Base-by-base conservation (phyloP, 1,140 invertebrate genomes). In the silkworm (Bombyx mori) region DNA sequence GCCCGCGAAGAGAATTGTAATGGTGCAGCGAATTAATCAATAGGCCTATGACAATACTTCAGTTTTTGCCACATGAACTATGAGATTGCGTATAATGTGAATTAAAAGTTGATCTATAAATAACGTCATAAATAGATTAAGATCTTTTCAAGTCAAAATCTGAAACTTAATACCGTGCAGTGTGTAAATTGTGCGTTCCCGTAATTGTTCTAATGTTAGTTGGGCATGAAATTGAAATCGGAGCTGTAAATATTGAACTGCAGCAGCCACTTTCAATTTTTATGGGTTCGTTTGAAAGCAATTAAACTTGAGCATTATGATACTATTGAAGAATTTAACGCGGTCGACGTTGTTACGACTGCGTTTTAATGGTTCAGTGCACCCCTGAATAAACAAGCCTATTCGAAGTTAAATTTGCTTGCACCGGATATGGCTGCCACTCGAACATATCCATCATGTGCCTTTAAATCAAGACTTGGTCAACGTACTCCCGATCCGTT, bases 321-420 rank as follows among this genome's bases (percentile, higher is more conserved):
- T 82, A 75, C 81, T 77, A 84, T 84, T 80, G 75, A 75, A 82
- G 76, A 82, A 82, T 83, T 81, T 82, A 81, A 86, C 80, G 78
- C 75, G 77, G 75, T 80, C 79, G 73, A 74, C 62, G 75, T 74
- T 70, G 76, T 82, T 77, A 56, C 58, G 61, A 69, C 68, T 69
- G 64, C 58, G 71, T 68, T 77, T 82, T 82, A 82, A 86, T 86
- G 75, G 83, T 86, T 86, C 82, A 86, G 46, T 86, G 83, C 82
- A 86, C 83, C 79, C 77, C 80, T 81, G 77, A 82, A 81, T 85
- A 86, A 86, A 86, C 83, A 86, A 67, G 71, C 62, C 76, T 83
- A 80, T 82, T 79, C 63, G 73, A 62, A 81, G 79, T 80, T 83
- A 84, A 86, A 83, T 83, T 84, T 81, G 80, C 83, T 81, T 77